Conservation (phyloP, 2,888 invertebrate genomes). For the Drosophila sordidula region DNA sequence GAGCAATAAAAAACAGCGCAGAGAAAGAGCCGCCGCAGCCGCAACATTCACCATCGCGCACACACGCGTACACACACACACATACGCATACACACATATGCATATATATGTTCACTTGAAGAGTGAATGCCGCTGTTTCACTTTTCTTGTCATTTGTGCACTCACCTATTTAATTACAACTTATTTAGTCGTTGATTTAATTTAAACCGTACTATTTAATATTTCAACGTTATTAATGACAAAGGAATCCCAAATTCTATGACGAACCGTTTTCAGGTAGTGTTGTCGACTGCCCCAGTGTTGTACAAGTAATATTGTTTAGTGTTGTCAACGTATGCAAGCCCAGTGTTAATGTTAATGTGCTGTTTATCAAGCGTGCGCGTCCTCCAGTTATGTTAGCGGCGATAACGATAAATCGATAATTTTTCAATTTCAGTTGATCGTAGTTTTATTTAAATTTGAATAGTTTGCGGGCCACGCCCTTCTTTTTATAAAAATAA, state of each 20-base stretch:
- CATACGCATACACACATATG: slow-evolving; percentile 21
- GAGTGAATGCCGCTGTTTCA: slow-evolving; percentile 16
- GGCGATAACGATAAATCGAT: neutral
- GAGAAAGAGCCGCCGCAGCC: slow-evolving; percentile 50
- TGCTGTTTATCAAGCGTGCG: slow-evolving; percentile 7
- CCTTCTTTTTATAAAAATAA: slow-evolving; percentile 5
- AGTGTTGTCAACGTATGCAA: slow-evolving; percentile 28
- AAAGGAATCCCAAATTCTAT: slow-evolving; percentile 57
- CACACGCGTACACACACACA: slow-evolving; percentile 40
- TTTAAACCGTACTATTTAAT: slow-evolving; percentile 40
- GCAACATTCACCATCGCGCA: slow-evolving; percentile 57
- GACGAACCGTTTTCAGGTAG: slow-evolving; percentile 65
- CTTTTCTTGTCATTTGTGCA: slow-evolving; percentile 23
- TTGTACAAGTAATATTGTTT: slow-evolving; percentile 17
- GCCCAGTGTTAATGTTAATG: slow-evolving; percentile 8
- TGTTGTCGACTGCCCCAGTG: slow-evolving; percentile 57
- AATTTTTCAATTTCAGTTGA: slow-evolving; percentile 5
- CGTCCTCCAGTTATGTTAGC: neutral
- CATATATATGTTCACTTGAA: slow-evolving; percentile 17
- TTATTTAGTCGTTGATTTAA: slow-evolving; percentile 18
- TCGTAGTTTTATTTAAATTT: slow-evolving; percentile 30
- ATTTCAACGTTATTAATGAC: slow-evolving; percentile 42
- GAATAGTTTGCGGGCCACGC: slow-evolving; percentile 16
- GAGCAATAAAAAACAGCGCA: slow-evolving; percentile 40
- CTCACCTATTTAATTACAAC: slow-evolving; percentile 51